Base-by-base conservation (phyloP, 35 echinoderm and acorn worm species). In the Ophioderma brevispina region DNA sequence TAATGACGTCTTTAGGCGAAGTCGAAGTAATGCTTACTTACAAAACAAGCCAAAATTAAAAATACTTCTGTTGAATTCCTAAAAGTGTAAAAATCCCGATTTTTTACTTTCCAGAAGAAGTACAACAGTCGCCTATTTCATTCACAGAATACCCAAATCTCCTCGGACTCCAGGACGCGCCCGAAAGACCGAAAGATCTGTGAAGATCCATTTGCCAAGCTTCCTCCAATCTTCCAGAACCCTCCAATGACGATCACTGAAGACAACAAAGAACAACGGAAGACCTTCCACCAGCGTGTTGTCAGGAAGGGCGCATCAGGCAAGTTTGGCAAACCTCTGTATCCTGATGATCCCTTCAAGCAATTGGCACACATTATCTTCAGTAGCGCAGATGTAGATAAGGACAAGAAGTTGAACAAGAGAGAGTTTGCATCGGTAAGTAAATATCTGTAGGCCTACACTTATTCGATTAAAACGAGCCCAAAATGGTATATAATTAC, bases 281-380 rank as follows among this genome's bases (percentile, higher is more conserved):
- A 21, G 32, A 55, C 33, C 5, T 35, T 32, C 15, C 33, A 37
- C 30, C 23, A 37, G 35, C n/a, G 31, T 13, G 63, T 64, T 1
- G 10, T 6, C 14, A 64, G 49, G 32, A 39, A 38, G 25, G 35
- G 50, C 5, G 63, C 32, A 18, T 85, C 83, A 64, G 49, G 49
- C 15, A 82, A 84, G 52, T 52, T 37, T 64, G 50, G 28, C 35
- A 33, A 64, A 35, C 52, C 46, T 32, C 23, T 32, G 36, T 63
- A 85, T 55, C 88, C 92, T 40, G 89, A 81, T 38, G 94, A 96
- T 10, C 94, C 94, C 55, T 89, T 93, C 63, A 79, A 90, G 32
- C 86, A 92, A 64, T 85, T 96, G 78, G 85, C 76, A 13, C 89
- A 86, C 78, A 81, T 89, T 35, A 52, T 96, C 43, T 96, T 96